Base-by-base conservation (phyloP, 2,797 vertebrate species). In the Podargus strigoides region DNA sequence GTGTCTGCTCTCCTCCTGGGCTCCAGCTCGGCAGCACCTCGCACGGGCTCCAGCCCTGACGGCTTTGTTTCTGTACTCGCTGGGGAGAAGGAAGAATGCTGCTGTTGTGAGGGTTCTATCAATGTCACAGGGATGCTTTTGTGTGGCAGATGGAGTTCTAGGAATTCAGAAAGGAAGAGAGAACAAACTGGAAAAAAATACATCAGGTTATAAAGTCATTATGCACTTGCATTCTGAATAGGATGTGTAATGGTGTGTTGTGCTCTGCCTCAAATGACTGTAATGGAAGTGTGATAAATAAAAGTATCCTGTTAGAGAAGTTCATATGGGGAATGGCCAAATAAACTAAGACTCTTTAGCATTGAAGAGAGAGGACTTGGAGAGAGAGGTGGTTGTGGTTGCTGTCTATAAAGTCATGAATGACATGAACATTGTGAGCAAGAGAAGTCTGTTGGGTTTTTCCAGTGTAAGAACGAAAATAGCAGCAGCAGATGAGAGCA, bases 171-270 rank as follows among this genome's bases (percentile, higher is more conserved):
- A 32, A 22, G 53, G 58, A 46, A 36, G 22, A 24, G 59, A 53
- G 12, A 62, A 36, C 15, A 30, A 37, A n/a, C 20, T 6, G 14
- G 74, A 12, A 42, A 26, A 49, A 59, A 22, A 1, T 1, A 0
- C 4, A 9, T 16, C 18, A 0, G 1, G 50, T 63, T 12, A 0
- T 59, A 36, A 47, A n/a, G 36, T 12, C 3, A 1, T 26, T 7
- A 3, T 1, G 20, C 7, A 3, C 17, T 23, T 27, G 11, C 14
- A 3, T 76, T 36, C 42, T 42, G 58, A 26, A 23, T 22, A 1
- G 11, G 2, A 0, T 6, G 18, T n/a, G 44, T n/a, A 49, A 32
- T 2, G 37, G 32, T 12, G 3, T 9, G 12, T 59, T 9, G 2
- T 36, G 19, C 81, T 67, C 30, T 34, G 46, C 58, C 63, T 66